Evolutionary conservation across 2,797 vertebrate species (phyloP), one percentile per base, ranked within the genome.

Genomic region (Malurus leucopterus): DNA sequence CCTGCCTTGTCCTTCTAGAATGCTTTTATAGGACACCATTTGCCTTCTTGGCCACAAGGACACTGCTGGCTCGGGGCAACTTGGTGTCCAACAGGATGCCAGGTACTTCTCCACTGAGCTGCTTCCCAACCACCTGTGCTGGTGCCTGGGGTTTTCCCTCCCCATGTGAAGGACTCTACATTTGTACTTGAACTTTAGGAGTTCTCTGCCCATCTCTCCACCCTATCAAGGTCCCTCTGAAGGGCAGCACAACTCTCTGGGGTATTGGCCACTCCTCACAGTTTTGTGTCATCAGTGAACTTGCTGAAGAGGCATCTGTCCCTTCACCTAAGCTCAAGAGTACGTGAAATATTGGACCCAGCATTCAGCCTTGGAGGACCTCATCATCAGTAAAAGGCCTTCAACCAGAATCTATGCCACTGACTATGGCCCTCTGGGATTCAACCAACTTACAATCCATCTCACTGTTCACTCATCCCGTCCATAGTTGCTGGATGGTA

Each of bases 241-340:
- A 32, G 23, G 13, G 11, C 9, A 50, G 23, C 23, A 32, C 8
- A 55, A 23, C 9, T 0, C 13, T 74, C 19, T 62, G 23, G 4
- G 9, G 0, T 38, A 15, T 30, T 0, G 1, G 11, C 9, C n/a
- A 24, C 23, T 13, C 21, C 24, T 65, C 11, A 16, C 16, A 50
- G 16, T 11, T 62, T 62, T 67, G 4, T 32, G 27, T 21, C 23
- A 32, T 24, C 27, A 38, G 7, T 61, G n/a, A 70, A 6, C 46
- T 15, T 27, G 6, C 34, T 46, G 40, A 34, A 46, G 12, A 59
- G 8, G 3, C 29, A 7, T 46, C 53, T 72, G 8, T 4, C 5
- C 1, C 54, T 79, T 47, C 23, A 11, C 19, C 18, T 27, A 67
- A 41, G 13, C 26, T 30, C 12, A 36, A 50, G 11, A 7, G n/a